These are phyloP conservation scores for Lamellibrachia satsuma DNA, from an alignment of 2,888 invertebrate genomes.

Conservation along the genomic window DNA sequence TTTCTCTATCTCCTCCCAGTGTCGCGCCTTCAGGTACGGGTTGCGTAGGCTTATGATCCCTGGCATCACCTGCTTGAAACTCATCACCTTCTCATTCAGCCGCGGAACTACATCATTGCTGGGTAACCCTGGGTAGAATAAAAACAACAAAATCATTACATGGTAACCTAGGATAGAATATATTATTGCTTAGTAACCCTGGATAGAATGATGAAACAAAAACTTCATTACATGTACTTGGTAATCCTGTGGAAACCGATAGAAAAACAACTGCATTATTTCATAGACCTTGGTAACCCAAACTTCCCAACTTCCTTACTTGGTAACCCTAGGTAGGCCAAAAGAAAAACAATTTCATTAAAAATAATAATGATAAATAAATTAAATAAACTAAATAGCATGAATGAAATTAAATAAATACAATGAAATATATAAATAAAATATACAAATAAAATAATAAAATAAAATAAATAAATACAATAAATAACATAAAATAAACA, in stretches of 20 bases:
- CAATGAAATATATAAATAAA: too few relatives aligned
- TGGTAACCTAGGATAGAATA: not conserved
- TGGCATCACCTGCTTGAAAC: constrained; percentile 65
- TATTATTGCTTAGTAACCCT: not conserved
- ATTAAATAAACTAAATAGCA: too few relatives aligned
- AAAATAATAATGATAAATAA: too few relatives aligned
- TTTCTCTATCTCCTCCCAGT: constrained; percentile 63
- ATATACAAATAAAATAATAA: too few relatives aligned
- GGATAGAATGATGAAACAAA: not conserved
- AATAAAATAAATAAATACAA: too few relatives aligned
- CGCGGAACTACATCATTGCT: constrained; percentile 63
- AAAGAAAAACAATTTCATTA: too few relatives aligned
- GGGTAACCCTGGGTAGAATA: constrained; percentile 55
- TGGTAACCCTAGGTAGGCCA: not conserved
- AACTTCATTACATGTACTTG: not conserved
- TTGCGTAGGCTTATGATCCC: constrained; percentile 64
- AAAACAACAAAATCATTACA: not conserved
- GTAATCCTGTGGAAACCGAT: not conserved
- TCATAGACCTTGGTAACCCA: not conserved
- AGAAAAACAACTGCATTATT: not conserved
- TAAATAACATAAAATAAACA: too few relatives aligned
- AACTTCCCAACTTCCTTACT: not conserved
- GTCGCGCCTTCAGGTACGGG: constrained; percentile 60
- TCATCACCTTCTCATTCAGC: constrained; percentile 62
- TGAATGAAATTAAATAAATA: too few relatives aligned